A percentile compares a stretch with the other conserved stretches of the same genome.
Evolutionary conservation across 1,140 invertebrate species (phyloP).

Genomic region (Ptiloglossa arizonensis): DNA sequence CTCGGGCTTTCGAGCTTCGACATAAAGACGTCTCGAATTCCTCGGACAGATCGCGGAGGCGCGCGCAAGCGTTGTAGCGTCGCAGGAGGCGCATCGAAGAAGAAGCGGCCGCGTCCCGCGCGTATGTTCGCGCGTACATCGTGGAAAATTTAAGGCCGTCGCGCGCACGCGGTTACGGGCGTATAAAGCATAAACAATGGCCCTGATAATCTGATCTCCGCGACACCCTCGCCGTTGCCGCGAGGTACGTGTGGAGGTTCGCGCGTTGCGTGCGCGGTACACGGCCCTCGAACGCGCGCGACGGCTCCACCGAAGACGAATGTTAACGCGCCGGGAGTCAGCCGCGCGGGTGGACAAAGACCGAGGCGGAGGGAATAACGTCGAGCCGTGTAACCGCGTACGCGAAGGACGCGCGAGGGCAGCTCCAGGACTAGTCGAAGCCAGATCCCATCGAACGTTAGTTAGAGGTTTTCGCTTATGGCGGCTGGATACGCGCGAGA

Average conservation of each 20-base stretch:
- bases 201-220: slow-evolving; percentile 63
- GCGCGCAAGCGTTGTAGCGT: slow-evolving; percentile 15
- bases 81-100: slow-evolving; percentile 31
- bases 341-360: slow-evolving; percentile 28
- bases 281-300: slow-evolving; percentile 15
- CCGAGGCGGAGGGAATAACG: neutral
- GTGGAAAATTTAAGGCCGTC: slow-evolving; percentile 60
- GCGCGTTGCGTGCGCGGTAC: slow-evolving; percentile 18
- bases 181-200: slow-evolving; percentile 66
- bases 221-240: slow-evolving; percentile 39
- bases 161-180: slow-evolving; percentile 9
- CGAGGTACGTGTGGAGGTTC: neutral
- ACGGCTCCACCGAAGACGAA: slow-evolving; percentile 34
- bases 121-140: slow-evolving; percentile 24
- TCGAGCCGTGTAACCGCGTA: slow-evolving; percentile 20
- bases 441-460: slow-evolving; percentile 8
- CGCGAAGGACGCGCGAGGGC: neutral
- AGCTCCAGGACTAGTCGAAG: slow-evolving; percentile 30
- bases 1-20: slow-evolving; percentile 42
- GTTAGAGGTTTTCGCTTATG: slow-evolving; percentile 11
- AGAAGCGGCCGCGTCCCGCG: slow-evolving; percentile 1
- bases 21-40: slow-evolving; percentile 63
- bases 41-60: slow-evolving; percentile 20
- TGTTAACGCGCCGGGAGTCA: slow-evolving; percentile 22
- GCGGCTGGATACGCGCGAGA: neutral